Percentiles rank a stretch among this genome's conserved stretches.
Conservation (phyloP, 2,888 invertebrate genomes). For the Polydrusus cervinus region DNA sequence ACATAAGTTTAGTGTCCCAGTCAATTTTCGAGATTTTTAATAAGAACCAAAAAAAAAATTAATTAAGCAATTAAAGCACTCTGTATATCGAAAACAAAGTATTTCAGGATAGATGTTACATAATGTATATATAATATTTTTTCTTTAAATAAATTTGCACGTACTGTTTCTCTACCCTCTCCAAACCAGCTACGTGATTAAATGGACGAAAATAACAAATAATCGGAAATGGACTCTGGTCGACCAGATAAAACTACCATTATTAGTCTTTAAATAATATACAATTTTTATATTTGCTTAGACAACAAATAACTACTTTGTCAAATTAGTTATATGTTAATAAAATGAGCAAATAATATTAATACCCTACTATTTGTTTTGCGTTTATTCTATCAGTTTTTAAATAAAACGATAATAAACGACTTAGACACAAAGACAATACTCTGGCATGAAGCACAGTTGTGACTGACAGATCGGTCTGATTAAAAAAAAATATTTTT, state of each 20-base stretch:
- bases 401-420: not conserved
- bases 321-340: not conserved
- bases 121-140: no score
- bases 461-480: not conserved
- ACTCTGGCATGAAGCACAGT: not conserved
- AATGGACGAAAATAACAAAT: not conserved
- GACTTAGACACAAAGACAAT: not conserved
- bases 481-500: no score
- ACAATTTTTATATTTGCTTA: not conserved
- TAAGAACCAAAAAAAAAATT: no score
- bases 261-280: not conserved
- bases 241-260: slow-evolving; percentile 1
- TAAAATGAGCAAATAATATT: not conserved
- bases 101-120: no score
- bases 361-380: not conserved
- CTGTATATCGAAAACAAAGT: no score
- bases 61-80: no score
- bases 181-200: no score
- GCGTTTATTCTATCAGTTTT: not conserved
- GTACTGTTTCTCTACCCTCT: no score
- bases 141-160: no score
- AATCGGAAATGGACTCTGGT: slow-evolving; percentile 1
- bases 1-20: no score
- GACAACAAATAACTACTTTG: not conserved
- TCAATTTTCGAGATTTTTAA: no score